Percentiles rank a stretch among this genome's conserved stretches.
phyloP scores from a whole-genome alignment of 1,140 invertebrate species.

The Neodiprion virginianus region DNA sequence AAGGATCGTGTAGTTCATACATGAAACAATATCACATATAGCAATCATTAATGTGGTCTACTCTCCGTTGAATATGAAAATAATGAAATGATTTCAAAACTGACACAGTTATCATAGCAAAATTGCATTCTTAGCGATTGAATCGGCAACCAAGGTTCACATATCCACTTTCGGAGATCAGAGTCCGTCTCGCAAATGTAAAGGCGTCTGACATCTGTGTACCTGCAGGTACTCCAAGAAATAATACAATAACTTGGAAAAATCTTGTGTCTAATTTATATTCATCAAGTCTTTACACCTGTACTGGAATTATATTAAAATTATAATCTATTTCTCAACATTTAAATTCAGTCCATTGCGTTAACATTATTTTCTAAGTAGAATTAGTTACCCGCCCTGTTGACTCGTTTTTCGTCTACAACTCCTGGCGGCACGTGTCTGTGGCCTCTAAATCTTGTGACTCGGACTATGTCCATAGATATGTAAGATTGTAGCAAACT shows the following conservation, averaged over 20 bases:
- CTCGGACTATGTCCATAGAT: not conserved
- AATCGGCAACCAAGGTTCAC: not conserved
- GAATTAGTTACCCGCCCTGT: not conserved
- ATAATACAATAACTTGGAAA: not conserved
- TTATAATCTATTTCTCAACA: not conserved
- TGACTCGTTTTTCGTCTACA: not conserved
- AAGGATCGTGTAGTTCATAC: too few relatives aligned
- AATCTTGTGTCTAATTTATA: not conserved
- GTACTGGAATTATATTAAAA: not conserved
- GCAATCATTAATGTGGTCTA: not conserved
- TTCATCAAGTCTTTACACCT: not conserved
- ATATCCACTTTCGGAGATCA: not conserved
- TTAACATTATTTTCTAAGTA: constrained; percentile 15
- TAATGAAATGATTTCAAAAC: not conserved
- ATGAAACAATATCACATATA: too few relatives aligned
- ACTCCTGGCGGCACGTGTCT: not conserved
- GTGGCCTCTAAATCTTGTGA: constrained; percentile 1
- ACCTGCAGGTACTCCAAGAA: not conserved
- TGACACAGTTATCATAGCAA: not conserved
- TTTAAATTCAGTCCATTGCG: not conserved
- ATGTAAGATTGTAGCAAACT: constrained; percentile 6
- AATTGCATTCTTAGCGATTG: not conserved
- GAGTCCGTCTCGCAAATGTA: not conserved
- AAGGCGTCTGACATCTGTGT: not conserved
- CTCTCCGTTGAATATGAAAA: not conserved